Conservation (phyloP, 2,113 vertebrate genomes). For the Arenaria interpres region DNA sequence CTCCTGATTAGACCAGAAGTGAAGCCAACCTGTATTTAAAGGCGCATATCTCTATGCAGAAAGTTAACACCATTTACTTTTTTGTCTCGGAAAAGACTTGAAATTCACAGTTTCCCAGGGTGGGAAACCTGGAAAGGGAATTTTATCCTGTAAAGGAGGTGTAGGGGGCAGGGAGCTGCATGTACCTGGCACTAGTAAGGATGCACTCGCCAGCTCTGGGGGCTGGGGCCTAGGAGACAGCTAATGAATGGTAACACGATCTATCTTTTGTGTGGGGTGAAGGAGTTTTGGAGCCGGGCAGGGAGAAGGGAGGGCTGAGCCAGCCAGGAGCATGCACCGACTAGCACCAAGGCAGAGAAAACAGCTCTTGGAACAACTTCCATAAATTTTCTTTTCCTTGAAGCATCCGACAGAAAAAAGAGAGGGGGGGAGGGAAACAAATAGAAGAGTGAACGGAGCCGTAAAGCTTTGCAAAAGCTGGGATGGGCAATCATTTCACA, state of each 20-base stretch:
- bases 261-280: conserved; percentile 23
- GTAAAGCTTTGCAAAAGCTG: not conserved
- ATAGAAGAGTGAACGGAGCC: not conserved
- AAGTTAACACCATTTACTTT: not conserved
- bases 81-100: not conserved
- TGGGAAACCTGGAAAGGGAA: not conserved
- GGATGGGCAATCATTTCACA: not conserved
- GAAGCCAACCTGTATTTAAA: not conserved
- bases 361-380: conserved; percentile 56
- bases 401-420: conserved; percentile 13
- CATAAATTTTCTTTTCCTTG: conserved; percentile 66
- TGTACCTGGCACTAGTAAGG: conserved; percentile 38
- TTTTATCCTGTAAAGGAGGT: not conserved
- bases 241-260: conserved; percentile 25
- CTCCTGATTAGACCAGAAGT: not conserved
- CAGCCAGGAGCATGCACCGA: conserved; percentile 52
- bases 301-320: conserved; percentile 10
- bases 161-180: not conserved
- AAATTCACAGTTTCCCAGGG: not conserved
- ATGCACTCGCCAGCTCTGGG: not conserved
- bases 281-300: conserved; percentile 7
- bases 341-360: conserved; percentile 50
- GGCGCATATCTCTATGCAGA: accelerated
- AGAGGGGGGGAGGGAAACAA: not conserved
- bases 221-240: not conserved